phyloP scores from a whole-genome alignment of 2,888 invertebrate species.

The Pasiphila rectangulata region DNA sequence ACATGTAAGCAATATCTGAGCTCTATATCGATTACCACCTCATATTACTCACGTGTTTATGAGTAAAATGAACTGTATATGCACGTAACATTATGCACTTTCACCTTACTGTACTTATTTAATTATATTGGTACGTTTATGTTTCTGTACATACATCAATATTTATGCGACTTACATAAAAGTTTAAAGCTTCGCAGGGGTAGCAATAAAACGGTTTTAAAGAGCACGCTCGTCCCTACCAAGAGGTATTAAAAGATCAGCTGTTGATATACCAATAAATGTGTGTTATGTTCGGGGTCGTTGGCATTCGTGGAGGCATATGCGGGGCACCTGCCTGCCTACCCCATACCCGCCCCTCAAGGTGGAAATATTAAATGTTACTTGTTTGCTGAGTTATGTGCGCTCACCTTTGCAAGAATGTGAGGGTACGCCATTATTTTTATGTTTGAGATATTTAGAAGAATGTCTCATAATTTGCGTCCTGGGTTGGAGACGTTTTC shows the following conservation, averaged over 20 bases:
- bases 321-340: slow-evolving; percentile 72
- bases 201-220: slow-evolving; percentile 29
- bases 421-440: slow-evolving; percentile 29
- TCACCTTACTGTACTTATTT: too few relatives aligned
- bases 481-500: not conserved
- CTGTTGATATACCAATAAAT: slow-evolving; percentile 40
- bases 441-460: slow-evolving; percentile 24
- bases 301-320: slow-evolving; percentile 75
- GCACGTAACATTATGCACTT: not conserved
- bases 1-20: slow-evolving; percentile 9
- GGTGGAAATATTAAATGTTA: slow-evolving; percentile 75
- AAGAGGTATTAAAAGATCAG: slow-evolving; percentile 45
- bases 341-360: slow-evolving; percentile 55
- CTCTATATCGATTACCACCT: slow-evolving; percentile 14
- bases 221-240: slow-evolving; percentile 31
- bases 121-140: slow-evolving; percentile 2
- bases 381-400: slow-evolving; percentile 62
- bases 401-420: slow-evolving; percentile 40
- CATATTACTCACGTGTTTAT: slow-evolving; percentile 6
- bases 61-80: not conserved
- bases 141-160: slow-evolving; percentile 11
- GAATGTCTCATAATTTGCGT: slow-evolving; percentile 13
- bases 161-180: slow-evolving; percentile 25
- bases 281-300: slow-evolving; percentile 50
- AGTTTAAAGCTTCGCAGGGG: slow-evolving; percentile 27